Percentiles rank a stretch among this genome's conserved stretches.
Evolutionary conservation across 1,140 invertebrate genomes (phyloP).

Genomic region (Odontomachus brunneus): DNA sequence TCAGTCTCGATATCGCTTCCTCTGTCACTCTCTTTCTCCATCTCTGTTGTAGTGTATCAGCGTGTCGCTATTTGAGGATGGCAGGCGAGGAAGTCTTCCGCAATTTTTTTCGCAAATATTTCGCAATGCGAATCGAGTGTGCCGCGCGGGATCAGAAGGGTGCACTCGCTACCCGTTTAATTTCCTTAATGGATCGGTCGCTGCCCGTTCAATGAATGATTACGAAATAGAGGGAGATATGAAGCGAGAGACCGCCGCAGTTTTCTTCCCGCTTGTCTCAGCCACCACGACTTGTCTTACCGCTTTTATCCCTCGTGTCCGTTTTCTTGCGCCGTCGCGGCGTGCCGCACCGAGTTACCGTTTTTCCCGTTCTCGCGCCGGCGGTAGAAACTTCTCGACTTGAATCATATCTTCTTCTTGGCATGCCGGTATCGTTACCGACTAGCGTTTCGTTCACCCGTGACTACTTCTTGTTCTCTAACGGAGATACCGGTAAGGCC

Average conservation of each 20-base stretch:
- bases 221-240: slow-evolving; percentile 48
- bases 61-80: slow-evolving; percentile 23
- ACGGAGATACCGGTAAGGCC: slow-evolving; percentile 5
- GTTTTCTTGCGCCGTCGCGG: slow-evolving; percentile 59
- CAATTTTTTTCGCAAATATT: slow-evolving; percentile 65
- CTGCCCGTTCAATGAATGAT: slow-evolving; percentile 62
- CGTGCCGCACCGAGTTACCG: slow-evolving; percentile 49
- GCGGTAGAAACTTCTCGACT: slow-evolving; percentile 56
- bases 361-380: slow-evolving; percentile 52
- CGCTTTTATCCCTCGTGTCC: slow-evolving; percentile 56
- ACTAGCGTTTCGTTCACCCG: slow-evolving; percentile 47
- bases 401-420: slow-evolving; percentile 61
- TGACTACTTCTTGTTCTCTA: slow-evolving; percentile 27
- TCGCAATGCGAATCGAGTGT: slow-evolving; percentile 26
- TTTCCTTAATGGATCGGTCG: slow-evolving; percentile 81
- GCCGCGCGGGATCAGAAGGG: slow-evolving; percentile 20
- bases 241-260: slow-evolving; percentile 31
- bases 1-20: slow-evolving; percentile 43
- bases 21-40: neutral
- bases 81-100: neutral
- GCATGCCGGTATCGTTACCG: slow-evolving; percentile 52
- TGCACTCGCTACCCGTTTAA: slow-evolving; percentile 71
- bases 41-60: neutral
- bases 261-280: slow-evolving; percentile 55
- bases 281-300: slow-evolving; percentile 25